Percentiles rank a stretch among this genome's conserved stretches.
phyloP scores from a whole-genome alignment of 2,797 vertebrate species.

The Leptatherina wallacei region DNA sequence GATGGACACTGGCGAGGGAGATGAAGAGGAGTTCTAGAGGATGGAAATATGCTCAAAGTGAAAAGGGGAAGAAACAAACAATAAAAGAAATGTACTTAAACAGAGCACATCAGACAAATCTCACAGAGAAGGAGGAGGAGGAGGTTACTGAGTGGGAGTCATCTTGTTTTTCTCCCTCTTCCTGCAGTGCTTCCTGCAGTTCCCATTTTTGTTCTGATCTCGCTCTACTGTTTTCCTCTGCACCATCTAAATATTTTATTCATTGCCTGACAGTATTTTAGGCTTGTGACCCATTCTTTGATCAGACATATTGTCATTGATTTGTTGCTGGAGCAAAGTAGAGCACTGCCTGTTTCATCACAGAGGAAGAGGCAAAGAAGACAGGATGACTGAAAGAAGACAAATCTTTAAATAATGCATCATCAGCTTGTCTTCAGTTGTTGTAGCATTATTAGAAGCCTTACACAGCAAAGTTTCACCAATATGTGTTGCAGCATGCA shows the following conservation, averaged over 20 bases:
- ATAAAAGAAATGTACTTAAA: slow-evolving; percentile 41
- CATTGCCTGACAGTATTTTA: slow-evolving; percentile 66
- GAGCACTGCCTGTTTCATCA: slow-evolving; percentile 60
- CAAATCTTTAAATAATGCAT: slow-evolving; percentile 68
- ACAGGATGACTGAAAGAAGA: slow-evolving; percentile 51
- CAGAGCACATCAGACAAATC: slow-evolving; percentile 37
- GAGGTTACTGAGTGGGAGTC: slow-evolving; percentile 58
- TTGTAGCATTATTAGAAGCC: slow-evolving; percentile 64
- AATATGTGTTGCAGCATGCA: slow-evolving; percentile 11
- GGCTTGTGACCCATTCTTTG: slow-evolving; percentile 69
- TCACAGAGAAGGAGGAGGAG: slow-evolving; percentile 20
- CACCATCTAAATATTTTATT: slow-evolving; percentile 79
- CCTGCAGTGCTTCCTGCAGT: slow-evolving; percentile 67
- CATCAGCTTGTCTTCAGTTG: slow-evolving; percentile 55
- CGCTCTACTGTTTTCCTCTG: slow-evolving; percentile 74
- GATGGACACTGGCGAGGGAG: slow-evolving; percentile 25
- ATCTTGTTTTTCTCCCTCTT: slow-evolving; percentile 44
- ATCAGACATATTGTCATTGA: slow-evolving; percentile 72
- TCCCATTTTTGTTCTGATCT: slow-evolving; percentile 53
- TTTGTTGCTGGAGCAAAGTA: slow-evolving; percentile 64
- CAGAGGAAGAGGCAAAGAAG: slow-evolving; percentile 53
- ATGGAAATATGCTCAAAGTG: slow-evolving; percentile 15
- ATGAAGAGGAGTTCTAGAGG: slow-evolving; percentile 10
- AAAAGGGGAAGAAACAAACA: slow-evolving; percentile 9
- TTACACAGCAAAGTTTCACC: slow-evolving; percentile 18